Conservation (phyloP, 2,797 vertebrate genomes). For the Rhyacichthys aspro region DNA sequence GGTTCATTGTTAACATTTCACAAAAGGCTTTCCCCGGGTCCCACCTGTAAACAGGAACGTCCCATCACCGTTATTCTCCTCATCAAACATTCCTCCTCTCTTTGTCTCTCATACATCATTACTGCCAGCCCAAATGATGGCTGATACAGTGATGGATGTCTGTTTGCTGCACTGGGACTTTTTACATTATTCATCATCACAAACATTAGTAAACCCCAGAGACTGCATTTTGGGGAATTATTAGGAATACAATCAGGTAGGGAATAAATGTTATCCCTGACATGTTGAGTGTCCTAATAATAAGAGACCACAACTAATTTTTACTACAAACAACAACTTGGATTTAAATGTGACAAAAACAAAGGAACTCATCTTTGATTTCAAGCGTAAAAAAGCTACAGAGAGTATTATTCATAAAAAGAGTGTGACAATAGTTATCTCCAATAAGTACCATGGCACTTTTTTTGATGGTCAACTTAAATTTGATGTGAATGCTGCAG, state of each 20-base stretch:
- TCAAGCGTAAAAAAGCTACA: too few species aligned
- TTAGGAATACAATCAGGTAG: not conserved
- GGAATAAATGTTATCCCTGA: too few species aligned
- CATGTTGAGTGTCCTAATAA: too few species aligned
- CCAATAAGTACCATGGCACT: too few species aligned
- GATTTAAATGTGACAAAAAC: too few species aligned
- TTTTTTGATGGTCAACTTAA: too few species aligned
- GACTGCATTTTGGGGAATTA: constrained; percentile 4
- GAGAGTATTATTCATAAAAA: too few species aligned
- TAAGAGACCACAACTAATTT: too few species aligned
- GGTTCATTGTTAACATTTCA: not conserved
- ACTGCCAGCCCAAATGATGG: constrained; percentile 42
- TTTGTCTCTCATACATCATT: constrained; percentile 65
- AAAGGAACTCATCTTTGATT: too few species aligned
- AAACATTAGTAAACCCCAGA: constrained; percentile 19
- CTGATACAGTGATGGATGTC: constrained; percentile 43
- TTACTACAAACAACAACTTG: too few species aligned
- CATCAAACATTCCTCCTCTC: constrained; percentile 71
- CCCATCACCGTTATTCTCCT: constrained; percentile 48
- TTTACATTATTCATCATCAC: constrained; percentile 66
- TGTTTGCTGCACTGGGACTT: constrained; percentile 26
- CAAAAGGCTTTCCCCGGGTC: not conserved
- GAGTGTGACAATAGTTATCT: too few species aligned
- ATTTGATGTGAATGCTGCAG: too few species aligned
- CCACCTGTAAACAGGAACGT: constrained; percentile 47